Evolutionary conservation across 1,140 invertebrate species (phyloP), one percentile per base, ranked within the genome.

Genomic region (Zaprionus ghesquierei): DNA sequence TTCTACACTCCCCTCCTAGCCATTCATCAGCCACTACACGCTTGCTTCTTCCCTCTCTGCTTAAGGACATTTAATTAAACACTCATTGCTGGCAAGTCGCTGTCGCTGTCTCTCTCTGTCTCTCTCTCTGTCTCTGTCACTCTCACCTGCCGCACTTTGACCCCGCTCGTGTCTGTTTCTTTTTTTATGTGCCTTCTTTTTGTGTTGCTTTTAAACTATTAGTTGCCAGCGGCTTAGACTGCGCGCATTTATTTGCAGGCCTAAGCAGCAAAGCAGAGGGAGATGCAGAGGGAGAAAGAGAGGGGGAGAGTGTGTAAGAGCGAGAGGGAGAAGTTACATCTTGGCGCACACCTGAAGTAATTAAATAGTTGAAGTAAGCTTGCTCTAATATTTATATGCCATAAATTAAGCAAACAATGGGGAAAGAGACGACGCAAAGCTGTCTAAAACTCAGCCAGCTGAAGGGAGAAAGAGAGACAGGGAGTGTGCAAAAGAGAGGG

Each of bases 301-400:
- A 60, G 49, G 27, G 25, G 25, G 5, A 2, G 13, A 12, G 33
- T 5, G 13, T 31, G 29, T 10, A 10, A 2, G 9, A 9, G 29
- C 10, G 31, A 2, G 35, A n/a, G 35, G 6, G 35, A n/a, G n/a
- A 38, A 15, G 35, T n/a, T 15, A 63, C 59, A 63, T 41, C 31
- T 61, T 46, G 49, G 74, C 75, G 73, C 85, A 84, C 81, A 86
- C 81, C 81, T 84, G 64, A 81, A 86, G 81, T 84, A 84, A 84
- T 84, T 84, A 84, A 84, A 84, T 84, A 86, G 81, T 84, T 84
- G 81, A 86, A 84, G 81, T 81, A 86, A 86, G 81, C 81, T 79
- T 49, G 71, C 81, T 84, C 77, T 81, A 84, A 84, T 84, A 84
- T 84, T 84, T 84, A 84, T 86, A 84, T 86, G 81, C 81, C 81